These are phyloP conservation scores for Chrysopa pallens DNA, from an alignment of 1,140 invertebrate genomes.

Conservation along the genomic window DNA sequence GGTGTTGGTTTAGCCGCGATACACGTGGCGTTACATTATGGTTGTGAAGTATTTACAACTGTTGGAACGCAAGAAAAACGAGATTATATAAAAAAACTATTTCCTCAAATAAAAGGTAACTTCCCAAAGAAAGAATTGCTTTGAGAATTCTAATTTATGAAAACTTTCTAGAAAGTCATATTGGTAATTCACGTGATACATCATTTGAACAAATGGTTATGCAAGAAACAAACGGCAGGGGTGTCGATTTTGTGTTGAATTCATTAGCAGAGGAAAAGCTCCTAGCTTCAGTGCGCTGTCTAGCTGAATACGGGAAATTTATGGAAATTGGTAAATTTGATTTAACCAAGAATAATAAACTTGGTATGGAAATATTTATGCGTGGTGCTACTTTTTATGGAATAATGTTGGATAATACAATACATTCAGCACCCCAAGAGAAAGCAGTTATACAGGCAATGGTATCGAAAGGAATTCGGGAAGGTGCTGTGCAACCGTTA, in stretches of 20 bases:
- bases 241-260: constrained; percentile 54
- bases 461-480: constrained; percentile 30
- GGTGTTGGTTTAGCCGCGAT: constrained; percentile 58
- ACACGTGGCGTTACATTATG: constrained; percentile 30
- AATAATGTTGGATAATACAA: constrained; percentile 48
- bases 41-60: constrained; percentile 27
- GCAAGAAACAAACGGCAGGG: constrained; percentile 32
- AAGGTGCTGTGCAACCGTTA: constrained; percentile 32
- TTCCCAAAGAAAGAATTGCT: no score
- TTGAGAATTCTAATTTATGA: no score
- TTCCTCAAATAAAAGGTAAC: constrained; percentile 24
- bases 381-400: constrained; percentile 50
- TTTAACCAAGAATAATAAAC: constrained; percentile 35
- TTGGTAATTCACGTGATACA: constrained; percentile 49
- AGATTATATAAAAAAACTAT: constrained; percentile 20
- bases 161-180: constrained; percentile 33
- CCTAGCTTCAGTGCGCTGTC: constrained; percentile 32
- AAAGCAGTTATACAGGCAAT: constrained; percentile 17
- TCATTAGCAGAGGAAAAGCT: constrained; percentile 54
- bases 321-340: constrained; percentile 54
- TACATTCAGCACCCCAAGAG: constrained; percentile 27
- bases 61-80: constrained; percentile 26
- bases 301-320: constrained; percentile 41
- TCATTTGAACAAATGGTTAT: constrained; percentile 50
- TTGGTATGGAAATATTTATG: constrained; percentile 34